Evolutionary conservation across 2,113 vertebrate genomes (phyloP).

Genomic region (Halcyon malimbica): DNA sequence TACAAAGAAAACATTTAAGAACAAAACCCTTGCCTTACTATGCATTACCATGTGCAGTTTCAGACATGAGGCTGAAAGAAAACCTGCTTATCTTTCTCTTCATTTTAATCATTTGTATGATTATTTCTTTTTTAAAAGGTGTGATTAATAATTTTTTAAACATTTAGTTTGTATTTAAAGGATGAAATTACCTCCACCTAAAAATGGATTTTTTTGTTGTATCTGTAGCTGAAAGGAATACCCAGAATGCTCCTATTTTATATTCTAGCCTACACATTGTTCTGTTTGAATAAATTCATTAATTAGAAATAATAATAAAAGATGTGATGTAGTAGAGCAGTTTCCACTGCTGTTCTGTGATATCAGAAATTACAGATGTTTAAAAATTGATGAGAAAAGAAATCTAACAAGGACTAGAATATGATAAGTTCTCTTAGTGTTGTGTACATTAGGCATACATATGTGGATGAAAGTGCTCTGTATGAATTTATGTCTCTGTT

Average conservation of each 20-base stretch:
- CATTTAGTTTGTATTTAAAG: neutral
- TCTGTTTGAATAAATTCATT: neutral
- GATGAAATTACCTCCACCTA: neutral
- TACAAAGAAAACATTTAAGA: neutral
- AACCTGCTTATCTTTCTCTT: neutral
- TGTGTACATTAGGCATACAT: neutral
- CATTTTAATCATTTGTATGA: neutral
- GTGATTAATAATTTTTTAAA: neutral
- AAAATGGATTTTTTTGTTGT: neutral
- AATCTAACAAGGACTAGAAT: neutral
- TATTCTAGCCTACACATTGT: neutral
- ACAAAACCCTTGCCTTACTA: neutral
- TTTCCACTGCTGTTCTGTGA: neutral
- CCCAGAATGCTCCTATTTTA: neutral
- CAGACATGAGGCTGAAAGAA: neutral
- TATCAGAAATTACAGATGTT: neutral
- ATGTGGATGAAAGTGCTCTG: neutral
- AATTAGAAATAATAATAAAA: neutral
- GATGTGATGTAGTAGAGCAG: neutral
- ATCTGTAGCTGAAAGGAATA: neutral
- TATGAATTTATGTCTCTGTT: neutral
- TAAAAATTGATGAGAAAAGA: neutral
- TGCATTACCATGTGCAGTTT: neutral
- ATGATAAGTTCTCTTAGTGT: neutral
- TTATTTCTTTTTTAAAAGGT: neutral